Evolutionary conservation across 1,140 invertebrate species (phyloP).

Genomic region (Ceratina japonica): DNA sequence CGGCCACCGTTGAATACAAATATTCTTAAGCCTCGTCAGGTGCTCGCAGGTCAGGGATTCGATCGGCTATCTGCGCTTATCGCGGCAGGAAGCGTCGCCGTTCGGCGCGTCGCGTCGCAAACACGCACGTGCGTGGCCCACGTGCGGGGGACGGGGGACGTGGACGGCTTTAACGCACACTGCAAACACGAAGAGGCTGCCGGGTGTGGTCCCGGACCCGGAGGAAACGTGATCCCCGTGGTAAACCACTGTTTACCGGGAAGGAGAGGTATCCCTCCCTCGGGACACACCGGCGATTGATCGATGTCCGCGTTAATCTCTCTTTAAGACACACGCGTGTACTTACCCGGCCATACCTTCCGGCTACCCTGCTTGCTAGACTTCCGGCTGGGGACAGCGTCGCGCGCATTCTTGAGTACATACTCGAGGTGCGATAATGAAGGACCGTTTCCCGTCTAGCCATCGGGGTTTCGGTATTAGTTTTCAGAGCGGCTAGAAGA

Average conservation of each 20-base stretch:
- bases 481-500: not conserved
- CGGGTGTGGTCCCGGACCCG: conserved; percentile 57
- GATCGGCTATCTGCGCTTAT: conserved; percentile 62
- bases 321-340: conserved; percentile 34
- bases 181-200: conserved; percentile 65
- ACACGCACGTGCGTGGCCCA: conserved; percentile 62
- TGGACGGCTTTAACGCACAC: conserved; percentile 46
- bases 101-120: not conserved
- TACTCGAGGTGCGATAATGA: conserved; percentile 42
- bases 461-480: not conserved
- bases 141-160: conserved; percentile 35
- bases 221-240: conserved; percentile 69
- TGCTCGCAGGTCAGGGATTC: not conserved
- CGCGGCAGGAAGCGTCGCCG: conserved; percentile 36
- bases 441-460: not conserved
- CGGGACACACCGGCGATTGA: conserved; percentile 39
- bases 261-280: conserved; percentile 46
- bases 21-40: no score
- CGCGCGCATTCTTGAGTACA: conserved; percentile 15
- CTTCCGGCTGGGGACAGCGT: not conserved
- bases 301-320: conserved; percentile 59
- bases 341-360: conserved; percentile 42
- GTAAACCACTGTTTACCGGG: conserved; percentile 69
- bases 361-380: conserved; percentile 10
- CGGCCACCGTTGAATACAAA: no score